Percentiles rank a stretch among this genome's conserved stretches.
phyloP scores from a whole-genome alignment of 2,888 invertebrate species.

The Cephus sareptanus region DNA sequence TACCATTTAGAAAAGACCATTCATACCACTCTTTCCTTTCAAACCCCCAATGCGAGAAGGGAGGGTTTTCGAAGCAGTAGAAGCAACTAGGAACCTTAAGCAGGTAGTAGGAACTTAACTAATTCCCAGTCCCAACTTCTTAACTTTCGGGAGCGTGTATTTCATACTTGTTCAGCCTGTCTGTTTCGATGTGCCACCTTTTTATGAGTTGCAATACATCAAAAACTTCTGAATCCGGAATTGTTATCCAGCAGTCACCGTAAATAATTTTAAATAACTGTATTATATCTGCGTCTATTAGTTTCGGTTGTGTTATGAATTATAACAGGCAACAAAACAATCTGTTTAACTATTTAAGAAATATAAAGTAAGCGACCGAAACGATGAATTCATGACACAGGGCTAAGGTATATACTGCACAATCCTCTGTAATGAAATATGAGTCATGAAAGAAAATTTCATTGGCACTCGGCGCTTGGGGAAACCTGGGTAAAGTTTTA shows the following conservation, averaged over 20 bases:
- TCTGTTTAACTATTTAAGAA: background rate
- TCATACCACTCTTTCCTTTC: no score
- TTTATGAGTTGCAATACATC: background rate
- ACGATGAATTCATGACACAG: background rate
- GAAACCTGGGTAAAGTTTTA: background rate
- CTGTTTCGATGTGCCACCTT: background rate
- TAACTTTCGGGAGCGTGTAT: no score
- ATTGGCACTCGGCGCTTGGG: background rate
- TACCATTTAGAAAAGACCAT: no score
- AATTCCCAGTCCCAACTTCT: no score
- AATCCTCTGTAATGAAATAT: background rate
- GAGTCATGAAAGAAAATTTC: background rate
- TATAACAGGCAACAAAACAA: background rate
- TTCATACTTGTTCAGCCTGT: background rate
- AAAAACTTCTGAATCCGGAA: background rate
- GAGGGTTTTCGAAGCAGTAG: no score
- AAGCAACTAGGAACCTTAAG: no score
- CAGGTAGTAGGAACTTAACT: no score
- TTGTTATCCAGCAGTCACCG: background rate
- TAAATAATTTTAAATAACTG: background rate
- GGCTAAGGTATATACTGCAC: no score
- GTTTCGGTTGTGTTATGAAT: background rate
- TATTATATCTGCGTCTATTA: background rate
- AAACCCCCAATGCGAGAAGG: no score
- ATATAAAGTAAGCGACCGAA: background rate